phyloP scores from a whole-genome alignment of 1,140 invertebrate genomes.

The Drosophila virilis region DNA sequence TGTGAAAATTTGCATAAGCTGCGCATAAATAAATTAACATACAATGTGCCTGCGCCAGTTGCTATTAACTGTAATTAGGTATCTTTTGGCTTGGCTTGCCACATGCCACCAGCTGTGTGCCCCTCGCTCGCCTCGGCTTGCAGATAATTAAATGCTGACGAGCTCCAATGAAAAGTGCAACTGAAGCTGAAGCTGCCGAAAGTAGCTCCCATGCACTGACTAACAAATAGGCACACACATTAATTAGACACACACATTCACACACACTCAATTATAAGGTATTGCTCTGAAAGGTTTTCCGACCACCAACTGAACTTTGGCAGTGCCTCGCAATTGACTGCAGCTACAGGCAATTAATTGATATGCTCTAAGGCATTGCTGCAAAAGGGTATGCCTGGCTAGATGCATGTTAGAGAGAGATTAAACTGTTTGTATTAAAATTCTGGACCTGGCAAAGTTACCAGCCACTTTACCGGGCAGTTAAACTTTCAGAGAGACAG shows the following conservation, averaged over 20 bases:
- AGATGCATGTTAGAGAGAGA: background rate
- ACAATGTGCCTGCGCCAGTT: constrained; percentile 55
- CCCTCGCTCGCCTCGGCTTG: background rate
- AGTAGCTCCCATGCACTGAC: constrained; percentile 18
- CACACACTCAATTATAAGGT: constrained; percentile 3
- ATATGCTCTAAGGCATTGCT: background rate
- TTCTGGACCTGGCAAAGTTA: no score
- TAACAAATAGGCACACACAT: constrained; percentile 32
- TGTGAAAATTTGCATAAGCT: constrained; percentile 67
- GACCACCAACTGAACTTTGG: constrained; percentile 31
- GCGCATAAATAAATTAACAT: constrained; percentile 67
- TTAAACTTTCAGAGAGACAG: background rate
- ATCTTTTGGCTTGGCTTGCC: constrained; percentile 8
- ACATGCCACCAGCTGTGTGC: background rate
- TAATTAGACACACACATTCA: constrained; percentile 39
- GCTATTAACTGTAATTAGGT: constrained; percentile 64
- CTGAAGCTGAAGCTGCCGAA: constrained; percentile 38
- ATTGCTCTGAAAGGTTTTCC: constrained; percentile 4
- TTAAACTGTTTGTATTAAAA: no score
- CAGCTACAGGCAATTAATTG: constrained; percentile 36
- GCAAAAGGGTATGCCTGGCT: background rate
- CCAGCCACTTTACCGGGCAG: no score
- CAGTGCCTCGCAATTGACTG: constrained; percentile 24
- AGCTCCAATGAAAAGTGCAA: constrained; percentile 29
- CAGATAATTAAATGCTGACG: constrained; percentile 44